Conservation (phyloP, 92 coral and sea anemone genomes). For the Paragorgia papillata region DNA sequence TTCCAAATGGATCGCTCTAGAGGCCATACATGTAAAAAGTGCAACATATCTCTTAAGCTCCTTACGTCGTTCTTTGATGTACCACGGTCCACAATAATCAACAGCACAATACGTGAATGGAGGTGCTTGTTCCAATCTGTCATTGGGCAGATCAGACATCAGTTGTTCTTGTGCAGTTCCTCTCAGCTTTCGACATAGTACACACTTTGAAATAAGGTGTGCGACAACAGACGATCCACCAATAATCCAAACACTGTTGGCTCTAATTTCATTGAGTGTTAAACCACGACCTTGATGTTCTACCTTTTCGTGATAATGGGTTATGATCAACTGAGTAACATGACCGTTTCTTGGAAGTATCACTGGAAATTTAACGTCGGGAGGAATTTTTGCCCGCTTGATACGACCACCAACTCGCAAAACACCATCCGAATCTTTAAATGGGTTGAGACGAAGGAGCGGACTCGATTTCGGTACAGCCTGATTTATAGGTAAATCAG, state of each 20-base stretch:
- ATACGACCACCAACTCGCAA: slow-evolving; percentile 24
- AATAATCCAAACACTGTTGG: no score
- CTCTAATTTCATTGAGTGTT: slow-evolving; percentile 4
- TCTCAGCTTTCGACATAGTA: background rate
- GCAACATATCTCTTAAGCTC: slow-evolving; percentile 43
- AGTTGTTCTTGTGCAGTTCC: slow-evolving; percentile 16
- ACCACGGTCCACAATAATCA: slow-evolving; percentile 47
- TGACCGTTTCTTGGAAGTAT: background rate
- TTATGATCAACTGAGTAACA: slow-evolving; percentile 4
- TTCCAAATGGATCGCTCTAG: slow-evolving; percentile 31
- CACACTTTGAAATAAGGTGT: background rate
- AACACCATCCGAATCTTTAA: slow-evolving; percentile 5
- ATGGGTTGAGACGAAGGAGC: slow-evolving; percentile 11
- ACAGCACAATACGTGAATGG: slow-evolving; percentile 26
- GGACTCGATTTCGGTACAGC: background rate
- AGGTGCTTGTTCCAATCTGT: slow-evolving; percentile 5
- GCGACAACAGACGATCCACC: slow-evolving; percentile 13
- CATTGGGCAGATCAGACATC: slow-evolving; percentile 1
- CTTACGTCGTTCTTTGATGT: slow-evolving; percentile 26
- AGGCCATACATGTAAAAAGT: slow-evolving; percentile 36
- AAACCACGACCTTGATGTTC: slow-evolving; percentile 16
- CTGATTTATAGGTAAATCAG: slow-evolving; percentile 7
- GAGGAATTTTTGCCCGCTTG: background rate
- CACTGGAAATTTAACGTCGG: slow-evolving; percentile 10
- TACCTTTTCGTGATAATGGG: slow-evolving; percentile 7